Evolutionary conservation across 2,797 vertebrate species (phyloP), one percentile per base, ranked within the genome.

Genomic region (Falco columbarius): DNA sequence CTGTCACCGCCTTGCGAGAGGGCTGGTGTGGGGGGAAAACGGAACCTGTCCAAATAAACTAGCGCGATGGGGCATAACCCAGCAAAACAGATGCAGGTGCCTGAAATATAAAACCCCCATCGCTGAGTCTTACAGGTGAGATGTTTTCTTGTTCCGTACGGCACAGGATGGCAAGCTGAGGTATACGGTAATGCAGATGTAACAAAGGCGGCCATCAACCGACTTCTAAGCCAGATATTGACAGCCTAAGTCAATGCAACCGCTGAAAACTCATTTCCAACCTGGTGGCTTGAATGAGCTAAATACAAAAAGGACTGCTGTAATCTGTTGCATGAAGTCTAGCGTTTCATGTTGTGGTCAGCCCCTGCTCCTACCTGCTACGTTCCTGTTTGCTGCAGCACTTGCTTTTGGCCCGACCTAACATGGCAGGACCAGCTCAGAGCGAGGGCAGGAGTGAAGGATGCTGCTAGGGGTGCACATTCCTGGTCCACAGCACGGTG

Each of bases 381-480:
- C 0, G 0, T 6, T 56, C 54, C 81, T 38, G 26, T 59, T 49
- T 58, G 27, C 66, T 59, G n/a, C 36, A 26, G 6, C 3, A 7
- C 13, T 16, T 40, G 79, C 21, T 88, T 66, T 73, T 49, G 81
- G 81, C 68, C 30, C 5, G 32, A 12, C 30, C 16, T 17, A n/a
- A 49, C 24, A 23, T 0, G 22, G 24, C 54, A 27, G 91, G 36
- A 40, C 10, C 51, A 47, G 72, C 40, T 24, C 44, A 0, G 32
- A 54, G n/a, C 0, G 3, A 23, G 34, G 26, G 30, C 46, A 73
- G 81, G n/a, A 34, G 27, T 1, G 62, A n/a, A 44, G 82, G 63
- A 11, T 26, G 1, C 3, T 59, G 58, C 44, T 10, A 21, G 38
- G n/a, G 73, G 27, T 0, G 0, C 47, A 15, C 1, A 1, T 34